phyloP scores from a whole-genome alignment of 1,140 invertebrate species.

The Anoplophora glabripennis region DNA sequence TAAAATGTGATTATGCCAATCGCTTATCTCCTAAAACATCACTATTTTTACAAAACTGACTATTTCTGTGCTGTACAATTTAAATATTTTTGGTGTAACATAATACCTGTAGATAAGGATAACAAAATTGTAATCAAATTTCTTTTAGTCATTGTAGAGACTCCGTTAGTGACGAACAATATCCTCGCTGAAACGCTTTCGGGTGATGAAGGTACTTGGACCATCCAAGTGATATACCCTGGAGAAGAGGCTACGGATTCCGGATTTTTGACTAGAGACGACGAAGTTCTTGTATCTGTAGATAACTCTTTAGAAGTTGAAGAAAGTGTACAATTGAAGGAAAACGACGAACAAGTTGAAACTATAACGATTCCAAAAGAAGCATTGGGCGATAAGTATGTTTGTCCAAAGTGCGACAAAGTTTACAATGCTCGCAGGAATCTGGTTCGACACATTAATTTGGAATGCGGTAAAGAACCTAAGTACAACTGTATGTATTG shows the following conservation, averaged over 20 bases:
- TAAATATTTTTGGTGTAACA: too few species aligned
- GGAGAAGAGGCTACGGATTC: conserved; percentile 12
- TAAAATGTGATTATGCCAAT: too few species aligned
- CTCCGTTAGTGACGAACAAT: conserved; percentile 15
- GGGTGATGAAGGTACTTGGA: conserved; percentile 28
- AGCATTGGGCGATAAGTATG: conserved; percentile 8
- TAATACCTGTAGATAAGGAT: too few species aligned
- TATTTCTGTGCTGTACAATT: too few species aligned
- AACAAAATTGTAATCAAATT: too few species aligned
- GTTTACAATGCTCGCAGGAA: conserved; percentile 55
- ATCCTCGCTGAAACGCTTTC: conserved; percentile 14
- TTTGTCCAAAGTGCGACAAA: conserved; percentile 42
- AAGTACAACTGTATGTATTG: conserved; percentile 52
- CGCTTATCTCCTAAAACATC: too few species aligned
- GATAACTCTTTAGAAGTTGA: conserved; percentile 7
- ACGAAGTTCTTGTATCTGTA: conserved; percentile 21
- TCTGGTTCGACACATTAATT: conserved; percentile 53
- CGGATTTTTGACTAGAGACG: conserved; percentile 20
- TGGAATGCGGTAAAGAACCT: conserved; percentile 56
- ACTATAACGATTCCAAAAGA: background rate
- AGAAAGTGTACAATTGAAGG: background rate
- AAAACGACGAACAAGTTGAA: conserved; percentile 1
- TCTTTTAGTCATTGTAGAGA: conserved; percentile 14
- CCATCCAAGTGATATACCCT: conserved; percentile 39
- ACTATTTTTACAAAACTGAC: too few species aligned